A percentile compares a stretch with the other conserved stretches of the same genome.
Evolutionary conservation across 2,113 vertebrate genomes (phyloP).

Genomic region (Hemichromis elongatus): DNA sequence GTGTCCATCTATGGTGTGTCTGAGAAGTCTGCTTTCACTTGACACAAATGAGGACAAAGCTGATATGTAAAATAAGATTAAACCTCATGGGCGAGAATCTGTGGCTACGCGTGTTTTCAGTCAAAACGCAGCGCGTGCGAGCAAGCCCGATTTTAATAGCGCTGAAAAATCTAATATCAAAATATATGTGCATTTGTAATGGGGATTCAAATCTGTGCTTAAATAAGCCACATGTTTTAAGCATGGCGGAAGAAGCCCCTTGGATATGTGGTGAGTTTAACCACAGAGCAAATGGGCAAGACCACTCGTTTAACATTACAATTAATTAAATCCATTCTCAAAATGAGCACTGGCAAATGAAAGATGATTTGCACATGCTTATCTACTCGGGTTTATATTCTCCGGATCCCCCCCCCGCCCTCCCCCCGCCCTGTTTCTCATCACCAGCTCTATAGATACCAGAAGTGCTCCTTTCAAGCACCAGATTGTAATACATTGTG

Average conservation of each 20-base stretch:
- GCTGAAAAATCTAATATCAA: conserved; percentile 1
- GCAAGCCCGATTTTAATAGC: not conserved
- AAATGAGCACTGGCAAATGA: conserved; percentile 70
- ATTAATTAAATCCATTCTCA: conserved; percentile 76
- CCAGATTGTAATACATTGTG: conserved; percentile 67
- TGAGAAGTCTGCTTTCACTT: conserved; percentile 20
- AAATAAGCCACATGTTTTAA: conserved; percentile 44
- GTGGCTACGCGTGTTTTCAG: conserved; percentile 16
- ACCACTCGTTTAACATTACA: conserved; percentile 71
- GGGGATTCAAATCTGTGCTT: conserved; percentile 33
- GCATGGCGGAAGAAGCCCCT: conserved; percentile 26
- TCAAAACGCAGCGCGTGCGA: conserved; percentile 1
- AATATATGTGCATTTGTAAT: conserved; percentile 23
- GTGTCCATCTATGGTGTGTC: conserved; percentile 13
- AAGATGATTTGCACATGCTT: conserved; percentile 74
- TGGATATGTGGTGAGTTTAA: conserved; percentile 51
- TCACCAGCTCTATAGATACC: conserved; percentile 69
- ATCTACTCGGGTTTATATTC: conserved; percentile 67
- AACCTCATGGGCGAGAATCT: not conserved
- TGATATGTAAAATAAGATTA: conserved; percentile 29
- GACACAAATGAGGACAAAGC: conserved; percentile 53
- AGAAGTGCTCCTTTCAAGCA: conserved; percentile 73
- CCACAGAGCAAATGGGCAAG: conserved; percentile 42
- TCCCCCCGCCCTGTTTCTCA: conserved; percentile 54
- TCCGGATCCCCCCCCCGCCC: not conserved